Evolutionary conservation across 2,113 vertebrate species (phyloP), one percentile per base, ranked within the genome.

Genomic region (Rhinopithecus roxellana): DNA sequence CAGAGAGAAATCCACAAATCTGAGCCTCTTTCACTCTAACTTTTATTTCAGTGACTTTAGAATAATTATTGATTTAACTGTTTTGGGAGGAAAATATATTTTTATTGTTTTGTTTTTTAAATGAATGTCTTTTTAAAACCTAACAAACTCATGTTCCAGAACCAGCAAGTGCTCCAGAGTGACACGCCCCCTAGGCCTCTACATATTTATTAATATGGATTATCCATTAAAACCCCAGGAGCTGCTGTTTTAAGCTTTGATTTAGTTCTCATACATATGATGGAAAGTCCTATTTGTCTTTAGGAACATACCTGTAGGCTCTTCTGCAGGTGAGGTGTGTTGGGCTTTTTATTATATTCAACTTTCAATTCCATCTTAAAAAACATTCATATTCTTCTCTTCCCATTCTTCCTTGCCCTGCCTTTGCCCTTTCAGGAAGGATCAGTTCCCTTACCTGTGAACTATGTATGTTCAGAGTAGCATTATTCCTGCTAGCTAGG

Each of bases 101-200:
- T 95, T 94, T 93, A 12, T 85, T 87, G 16, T 95, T 12, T 95
- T 95, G 14, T 91, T 84, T 95, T 94, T 95, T 43, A 69, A 90
- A 30, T 70, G 74, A 69, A 89, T 74, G 4, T 87, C 48, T 96
- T 81, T 84, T 72, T 22, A n/a, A 80, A 94, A 81, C 32, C 3
- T 77, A 67, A 82, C 75, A 84, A 94, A 94, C 11, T 97, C 64
- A 13, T 84, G 14, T 97, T 85, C 40, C 11, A 87, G 79, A 92
- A 91, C 50, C 25, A 80, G 75, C 72, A 90, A 80, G 57, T 89
- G 35, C 48, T 72, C 50, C 38, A 48, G 52, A 59, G 35, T 82
- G 84, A 92, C 25, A n/a, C 74, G 40, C n/a, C 38, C 14, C 50
- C 0, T 16, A 70, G 87, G 86, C 10, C 45, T 25, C 40, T 32